phyloP scores from a whole-genome alignment of 2,113 vertebrate species.

The Malurus elegans region DNA sequence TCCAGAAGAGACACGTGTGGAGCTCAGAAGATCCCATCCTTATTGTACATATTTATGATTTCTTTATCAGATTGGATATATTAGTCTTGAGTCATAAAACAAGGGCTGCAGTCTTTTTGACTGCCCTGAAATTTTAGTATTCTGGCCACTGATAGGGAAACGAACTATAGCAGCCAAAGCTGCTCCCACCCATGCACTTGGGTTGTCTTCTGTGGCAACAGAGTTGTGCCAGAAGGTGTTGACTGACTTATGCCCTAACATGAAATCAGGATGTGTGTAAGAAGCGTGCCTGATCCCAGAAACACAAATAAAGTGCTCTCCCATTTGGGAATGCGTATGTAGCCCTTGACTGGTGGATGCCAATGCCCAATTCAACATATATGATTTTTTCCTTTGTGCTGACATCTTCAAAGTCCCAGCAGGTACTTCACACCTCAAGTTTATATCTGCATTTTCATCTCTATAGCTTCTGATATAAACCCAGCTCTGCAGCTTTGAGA shows the following conservation, averaged over 20 bases:
- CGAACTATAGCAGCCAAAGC: background rate
- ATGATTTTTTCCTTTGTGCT: background rate
- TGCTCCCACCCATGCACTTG: background rate
- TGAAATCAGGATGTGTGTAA: background rate
- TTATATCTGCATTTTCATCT: background rate
- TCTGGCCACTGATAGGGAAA: background rate
- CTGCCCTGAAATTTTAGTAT: background rate
- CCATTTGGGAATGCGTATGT: background rate
- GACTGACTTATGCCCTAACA: background rate
- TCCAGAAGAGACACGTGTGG: background rate
- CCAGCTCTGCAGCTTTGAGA: background rate
- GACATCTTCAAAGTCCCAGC: background rate
- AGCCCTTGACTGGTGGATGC: background rate
- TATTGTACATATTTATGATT: background rate
- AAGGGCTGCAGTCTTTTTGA: background rate
- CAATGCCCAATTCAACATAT: background rate
- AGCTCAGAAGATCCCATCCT: background rate
- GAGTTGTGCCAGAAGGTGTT: background rate
- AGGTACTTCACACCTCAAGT: background rate
- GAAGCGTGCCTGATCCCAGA: background rate
- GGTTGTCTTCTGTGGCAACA: background rate
- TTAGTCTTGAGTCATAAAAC: background rate
- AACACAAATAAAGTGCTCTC: background rate
- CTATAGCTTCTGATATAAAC: background rate
- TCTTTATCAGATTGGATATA: background rate